Base-by-base conservation (phyloP, 2,888 invertebrate genomes). In the Drosophila incognita region DNA sequence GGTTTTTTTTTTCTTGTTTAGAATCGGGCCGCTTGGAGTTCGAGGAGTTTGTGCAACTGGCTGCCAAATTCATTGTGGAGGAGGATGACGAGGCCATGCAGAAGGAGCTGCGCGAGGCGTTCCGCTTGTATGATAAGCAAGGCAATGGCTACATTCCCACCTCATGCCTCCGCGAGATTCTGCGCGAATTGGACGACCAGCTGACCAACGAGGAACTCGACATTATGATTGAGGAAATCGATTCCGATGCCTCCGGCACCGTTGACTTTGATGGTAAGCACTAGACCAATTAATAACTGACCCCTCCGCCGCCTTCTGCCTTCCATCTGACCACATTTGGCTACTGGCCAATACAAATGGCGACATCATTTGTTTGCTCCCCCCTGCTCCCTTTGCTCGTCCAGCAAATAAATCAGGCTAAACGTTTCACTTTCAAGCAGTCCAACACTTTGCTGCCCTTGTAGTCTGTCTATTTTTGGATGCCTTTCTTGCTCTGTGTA, bases 111-210 rank as follows among this genome's bases (percentile, higher is more conserved):
- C 96, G 98, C 92, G 99, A 99, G 95, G 99, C 99, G 61, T 99
- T 99, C 95, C 96, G 99, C 93, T 96, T 99, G 89, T 98, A 99
- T 93, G 99, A 99, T 94, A 99, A 99, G 94, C 98, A 98, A 95
- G 98, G 98, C 95, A 97, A 97, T 93, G 97, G 97, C 93, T 97
- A 97, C 95, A 98, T 98, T 95, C 98, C 98, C 92, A 98, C 98
- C 71, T 96, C 97, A 69, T 97, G 97, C 93, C 94, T 98, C 90
- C 96, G 97, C 90, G 99, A 99, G 95, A 99, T 99, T 93, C 95
- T 99, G 70, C 96, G 97, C 77, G 98, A 98, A 94, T 94, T 99
- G 91, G 99, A 99, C 91, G 99, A 99, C 93, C 98, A 98, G 94
- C 95, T 99, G 83, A 98, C 98, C 70, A 96, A 98, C 81, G 97